A percentile compares a stretch with the other conserved stretches of the same genome.
Conservation (phyloP, 2,113 vertebrate species). For the Erythrocercus mccallii region DNA sequence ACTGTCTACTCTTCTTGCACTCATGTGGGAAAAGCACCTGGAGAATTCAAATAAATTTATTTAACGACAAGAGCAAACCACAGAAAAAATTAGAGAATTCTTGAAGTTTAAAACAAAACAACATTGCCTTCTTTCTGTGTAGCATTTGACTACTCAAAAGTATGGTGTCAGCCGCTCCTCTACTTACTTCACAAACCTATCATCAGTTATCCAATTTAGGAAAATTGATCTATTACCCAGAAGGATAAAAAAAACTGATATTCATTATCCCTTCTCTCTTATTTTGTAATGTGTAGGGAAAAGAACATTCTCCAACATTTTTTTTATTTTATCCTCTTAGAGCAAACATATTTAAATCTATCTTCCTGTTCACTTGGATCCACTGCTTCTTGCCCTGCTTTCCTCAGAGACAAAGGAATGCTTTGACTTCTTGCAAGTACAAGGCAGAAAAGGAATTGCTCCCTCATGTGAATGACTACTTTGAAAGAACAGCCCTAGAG, state of each 20-base stretch:
- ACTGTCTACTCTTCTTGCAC: slow-evolving; percentile 64
- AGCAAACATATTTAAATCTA: not conserved
- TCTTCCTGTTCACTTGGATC: not conserved
- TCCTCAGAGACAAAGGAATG: not conserved
- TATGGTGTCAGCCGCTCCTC: not conserved
- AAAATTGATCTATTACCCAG: not conserved
- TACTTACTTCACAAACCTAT: not conserved
- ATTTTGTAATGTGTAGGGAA: not conserved
- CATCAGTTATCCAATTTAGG: not conserved
- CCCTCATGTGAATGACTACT: not conserved
- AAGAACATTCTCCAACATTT: not conserved
- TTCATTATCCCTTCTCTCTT: not conserved
- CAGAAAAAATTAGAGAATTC: not conserved
- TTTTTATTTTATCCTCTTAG: not conserved
- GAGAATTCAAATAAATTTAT: slow-evolving; percentile 24
- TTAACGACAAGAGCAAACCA: not conserved
- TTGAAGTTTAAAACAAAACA: not conserved
- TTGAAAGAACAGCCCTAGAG: not conserved
- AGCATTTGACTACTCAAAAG: not conserved
- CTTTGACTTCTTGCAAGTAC: not conserved
- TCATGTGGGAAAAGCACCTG: slow-evolving; percentile 81
- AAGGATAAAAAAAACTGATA: not conserved
- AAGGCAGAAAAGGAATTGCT: not conserved
- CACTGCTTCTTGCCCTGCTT: not conserved
- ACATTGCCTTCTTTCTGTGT: not conserved